A percentile compares a stretch with the other conserved stretches of the same genome.
Evolutionary conservation across 2,888 invertebrate genomes (phyloP).

Genomic region (Melieria omissa): DNA sequence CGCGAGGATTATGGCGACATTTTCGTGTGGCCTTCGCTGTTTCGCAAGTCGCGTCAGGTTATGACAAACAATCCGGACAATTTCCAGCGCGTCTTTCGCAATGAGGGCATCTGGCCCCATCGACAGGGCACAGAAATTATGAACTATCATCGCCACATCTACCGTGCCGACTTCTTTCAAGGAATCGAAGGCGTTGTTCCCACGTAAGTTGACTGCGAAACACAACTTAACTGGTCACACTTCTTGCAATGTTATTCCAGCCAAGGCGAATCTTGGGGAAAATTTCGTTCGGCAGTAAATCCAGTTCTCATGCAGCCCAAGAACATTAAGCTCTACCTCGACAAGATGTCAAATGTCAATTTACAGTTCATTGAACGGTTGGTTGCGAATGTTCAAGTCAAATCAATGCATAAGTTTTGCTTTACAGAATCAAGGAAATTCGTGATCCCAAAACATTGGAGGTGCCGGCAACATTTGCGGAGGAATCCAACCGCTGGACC

Average conservation of each 20-base stretch:
- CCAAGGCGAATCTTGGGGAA: too few species aligned
- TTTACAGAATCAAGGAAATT: constrained; percentile 59
- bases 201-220: constrained; percentile 43
- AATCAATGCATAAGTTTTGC: too few species aligned
- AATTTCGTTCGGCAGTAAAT: constrained; percentile 75
- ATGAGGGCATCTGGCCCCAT: constrained; percentile 68
- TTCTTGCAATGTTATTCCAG: too few species aligned
- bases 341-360: constrained; percentile 69
- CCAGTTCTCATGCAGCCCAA: constrained; percentile 75
- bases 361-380: too few species aligned
- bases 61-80: too few species aligned
- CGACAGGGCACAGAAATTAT: constrained; percentile 64
- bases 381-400: too few species aligned
- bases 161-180: constrained; percentile 49
- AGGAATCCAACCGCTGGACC: constrained; percentile 70
- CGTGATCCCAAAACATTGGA: constrained; percentile 55
- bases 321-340: constrained; percentile 69
- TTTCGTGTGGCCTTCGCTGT: not conserved
- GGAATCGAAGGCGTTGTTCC: constrained; percentile 51
- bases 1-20: constrained; percentile 39
- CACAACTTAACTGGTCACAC: too few species aligned
- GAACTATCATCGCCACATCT: constrained; percentile 62
- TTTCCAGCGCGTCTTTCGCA: constrained; percentile 67
- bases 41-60: too few species aligned
- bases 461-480: constrained; percentile 67